phyloP scores from a whole-genome alignment of 1,140 invertebrate genomes.

The Brachionus rotundiformis region DNA sequence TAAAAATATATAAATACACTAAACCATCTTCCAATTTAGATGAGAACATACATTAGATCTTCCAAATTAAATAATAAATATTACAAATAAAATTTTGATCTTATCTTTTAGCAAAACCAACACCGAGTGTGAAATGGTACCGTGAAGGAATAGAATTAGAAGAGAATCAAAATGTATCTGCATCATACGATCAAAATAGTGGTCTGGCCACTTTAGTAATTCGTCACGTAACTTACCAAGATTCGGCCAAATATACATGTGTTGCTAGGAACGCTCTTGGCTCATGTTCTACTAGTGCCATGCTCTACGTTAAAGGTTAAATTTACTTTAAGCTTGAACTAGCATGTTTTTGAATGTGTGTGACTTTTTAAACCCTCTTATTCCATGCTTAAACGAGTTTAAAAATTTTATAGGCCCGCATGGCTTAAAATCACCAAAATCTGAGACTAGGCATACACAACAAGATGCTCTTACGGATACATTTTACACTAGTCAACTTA shows the following conservation, averaged over 20 bases:
- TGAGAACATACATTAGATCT: too few relatives aligned
- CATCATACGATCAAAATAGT: not conserved
- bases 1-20: too few relatives aligned
- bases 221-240: slow-evolving; percentile 57
- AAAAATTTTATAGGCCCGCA: slow-evolving; percentile 13
- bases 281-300: slow-evolving; percentile 58
- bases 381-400: slow-evolving; percentile 12
- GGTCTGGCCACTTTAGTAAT: slow-evolving; percentile 56
- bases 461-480: not conserved
- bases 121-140: slow-evolving; percentile 54
- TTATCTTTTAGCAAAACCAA: slow-evolving; percentile 52
- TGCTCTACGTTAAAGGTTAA: slow-evolving; percentile 35
- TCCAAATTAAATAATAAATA: too few relatives aligned
- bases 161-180: not conserved
- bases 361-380: not conserved
- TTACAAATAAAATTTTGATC: not conserved
- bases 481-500: not conserved
- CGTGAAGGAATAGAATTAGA: slow-evolving; percentile 47
- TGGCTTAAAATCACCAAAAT: not conserved
- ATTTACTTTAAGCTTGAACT: not conserved
- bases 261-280: slow-evolving; percentile 62
- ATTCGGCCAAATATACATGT: slow-evolving; percentile 61
- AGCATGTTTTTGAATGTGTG: slow-evolving; percentile 26
- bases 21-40: too few relatives aligned
- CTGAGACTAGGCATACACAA: not conserved